phyloP scores from a whole-genome alignment of 2,113 vertebrate species.

The Neolamprologus longior region DNA sequence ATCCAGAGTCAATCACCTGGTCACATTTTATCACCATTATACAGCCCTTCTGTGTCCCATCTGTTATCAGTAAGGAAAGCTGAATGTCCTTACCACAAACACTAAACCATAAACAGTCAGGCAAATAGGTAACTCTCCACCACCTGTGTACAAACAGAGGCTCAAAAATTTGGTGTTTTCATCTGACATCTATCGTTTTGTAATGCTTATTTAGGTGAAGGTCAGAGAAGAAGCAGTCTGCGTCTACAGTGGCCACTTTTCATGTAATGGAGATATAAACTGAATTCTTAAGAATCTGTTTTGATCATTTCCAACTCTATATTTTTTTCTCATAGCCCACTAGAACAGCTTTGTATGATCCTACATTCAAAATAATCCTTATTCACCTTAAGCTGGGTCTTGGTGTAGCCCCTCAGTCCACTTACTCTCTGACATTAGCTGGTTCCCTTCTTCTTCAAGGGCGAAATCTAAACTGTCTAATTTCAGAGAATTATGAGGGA shows the following conservation, averaged over 20 bases:
- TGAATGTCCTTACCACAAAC: neutral
- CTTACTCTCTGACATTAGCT: neutral
- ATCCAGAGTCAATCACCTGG: neutral
- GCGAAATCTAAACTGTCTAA: accelerated
- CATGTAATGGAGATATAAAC: neutral
- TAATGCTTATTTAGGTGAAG: neutral
- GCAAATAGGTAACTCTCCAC: neutral
- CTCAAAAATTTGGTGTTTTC: neutral
- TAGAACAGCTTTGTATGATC: neutral
- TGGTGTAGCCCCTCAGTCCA: neutral
- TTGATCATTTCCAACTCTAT: neutral
- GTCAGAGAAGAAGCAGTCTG: neutral
- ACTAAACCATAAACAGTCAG: neutral
- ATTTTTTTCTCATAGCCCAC: neutral
- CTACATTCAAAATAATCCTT: neutral
- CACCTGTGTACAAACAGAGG: neutral
- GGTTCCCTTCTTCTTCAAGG: neutral
- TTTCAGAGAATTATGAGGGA: neutral
- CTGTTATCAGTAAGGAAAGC: neutral
- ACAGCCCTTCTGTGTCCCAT: neutral
- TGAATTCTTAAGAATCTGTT: neutral
- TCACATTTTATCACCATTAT: neutral
- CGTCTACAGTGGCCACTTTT: neutral
- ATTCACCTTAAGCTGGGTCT: neutral
- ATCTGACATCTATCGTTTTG: neutral